Evolutionary conservation across 1,140 invertebrate species (phyloP).

Genomic region (Brachystomella parvula): DNA sequence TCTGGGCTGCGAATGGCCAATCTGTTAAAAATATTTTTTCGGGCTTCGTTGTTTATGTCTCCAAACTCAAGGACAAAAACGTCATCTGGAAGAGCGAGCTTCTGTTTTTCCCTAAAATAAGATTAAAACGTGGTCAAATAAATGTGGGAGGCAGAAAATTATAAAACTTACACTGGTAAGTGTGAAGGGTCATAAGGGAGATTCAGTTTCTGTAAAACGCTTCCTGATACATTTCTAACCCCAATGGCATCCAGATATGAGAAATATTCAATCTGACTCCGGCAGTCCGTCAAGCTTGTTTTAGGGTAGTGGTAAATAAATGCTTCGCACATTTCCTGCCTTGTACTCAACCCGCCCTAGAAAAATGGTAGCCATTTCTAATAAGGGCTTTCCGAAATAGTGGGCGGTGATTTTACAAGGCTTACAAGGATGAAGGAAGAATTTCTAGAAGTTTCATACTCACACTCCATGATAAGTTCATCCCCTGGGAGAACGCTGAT

Average conservation of each 20-base stretch:
- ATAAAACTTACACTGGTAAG: background rate
- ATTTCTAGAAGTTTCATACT: constrained; percentile 52
- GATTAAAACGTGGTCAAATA: background rate
- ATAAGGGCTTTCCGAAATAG: background rate
- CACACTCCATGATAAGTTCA: constrained; percentile 69
- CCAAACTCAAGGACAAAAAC: background rate
- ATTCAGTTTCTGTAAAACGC: background rate
- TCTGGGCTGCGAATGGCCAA: constrained; percentile 7
- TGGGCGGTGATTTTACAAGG: background rate
- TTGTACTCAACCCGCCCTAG: constrained; percentile 65
- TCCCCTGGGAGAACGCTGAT: constrained; percentile 66
- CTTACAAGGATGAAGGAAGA: constrained; percentile 41
- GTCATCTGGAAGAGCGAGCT: constrained; percentile 5
- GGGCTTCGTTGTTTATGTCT: background rate
- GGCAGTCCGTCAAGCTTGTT: constrained; percentile 63
- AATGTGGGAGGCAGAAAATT: background rate
- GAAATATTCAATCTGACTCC: constrained; percentile 70
- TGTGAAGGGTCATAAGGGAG: background rate
- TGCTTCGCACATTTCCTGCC: constrained; percentile 76
- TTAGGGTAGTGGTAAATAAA: constrained; percentile 75
- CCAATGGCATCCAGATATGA: constrained; percentile 47
- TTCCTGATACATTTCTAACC: background rate
- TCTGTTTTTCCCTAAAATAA: background rate
- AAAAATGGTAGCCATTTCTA: background rate
- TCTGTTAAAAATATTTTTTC: constrained; percentile 9